Percentiles rank a stretch among this genome's conserved stretches.
These are phyloP conservation scores for Cydia strobilella DNA, from an alignment of 1,140 invertebrate genomes.

Conservation along the genomic window DNA sequence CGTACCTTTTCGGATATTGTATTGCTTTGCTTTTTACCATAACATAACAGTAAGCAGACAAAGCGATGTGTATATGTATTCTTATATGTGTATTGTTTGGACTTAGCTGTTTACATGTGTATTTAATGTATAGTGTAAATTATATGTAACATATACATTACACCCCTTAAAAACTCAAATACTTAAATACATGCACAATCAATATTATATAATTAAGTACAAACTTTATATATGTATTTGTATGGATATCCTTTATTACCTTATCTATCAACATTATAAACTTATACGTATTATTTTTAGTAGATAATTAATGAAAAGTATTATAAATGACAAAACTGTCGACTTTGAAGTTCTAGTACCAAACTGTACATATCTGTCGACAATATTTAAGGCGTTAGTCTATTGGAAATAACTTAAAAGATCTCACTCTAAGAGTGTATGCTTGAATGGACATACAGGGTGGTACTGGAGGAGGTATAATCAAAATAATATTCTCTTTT, in stretches of 20 bases:
- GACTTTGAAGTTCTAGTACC: not conserved
- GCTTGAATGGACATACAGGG: not conserved
- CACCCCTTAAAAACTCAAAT: slow-evolving; percentile 2
- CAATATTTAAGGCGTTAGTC: slow-evolving; percentile 1
- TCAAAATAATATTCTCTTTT: not conserved
- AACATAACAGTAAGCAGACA: not conserved
- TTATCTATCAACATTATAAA: not conserved
- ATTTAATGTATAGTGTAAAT: slow-evolving; percentile 43
- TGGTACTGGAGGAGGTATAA: not conserved
- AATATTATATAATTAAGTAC: not conserved
- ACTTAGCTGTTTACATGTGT: slow-evolving; percentile 37
- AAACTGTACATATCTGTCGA: slow-evolving; percentile 24
- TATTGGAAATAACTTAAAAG: not conserved
- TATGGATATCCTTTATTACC: not conserved
- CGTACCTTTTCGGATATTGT: not conserved
- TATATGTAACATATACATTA: slow-evolving; percentile 25
- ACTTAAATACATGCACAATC: not conserved
- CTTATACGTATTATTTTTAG: not conserved
- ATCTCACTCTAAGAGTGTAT: not conserved
- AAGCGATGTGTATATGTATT: slow-evolving; percentile 17
- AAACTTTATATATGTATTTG: slow-evolving; percentile 11
- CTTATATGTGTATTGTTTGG: slow-evolving; percentile 21
- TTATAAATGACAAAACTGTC: not conserved
- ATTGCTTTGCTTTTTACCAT: not conserved
- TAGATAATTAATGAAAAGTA: not conserved